These are phyloP conservation scores for Carettochelys insculpta DNA, from an alignment of 2,113 vertebrate genomes.

Conservation along the genomic window DNA sequence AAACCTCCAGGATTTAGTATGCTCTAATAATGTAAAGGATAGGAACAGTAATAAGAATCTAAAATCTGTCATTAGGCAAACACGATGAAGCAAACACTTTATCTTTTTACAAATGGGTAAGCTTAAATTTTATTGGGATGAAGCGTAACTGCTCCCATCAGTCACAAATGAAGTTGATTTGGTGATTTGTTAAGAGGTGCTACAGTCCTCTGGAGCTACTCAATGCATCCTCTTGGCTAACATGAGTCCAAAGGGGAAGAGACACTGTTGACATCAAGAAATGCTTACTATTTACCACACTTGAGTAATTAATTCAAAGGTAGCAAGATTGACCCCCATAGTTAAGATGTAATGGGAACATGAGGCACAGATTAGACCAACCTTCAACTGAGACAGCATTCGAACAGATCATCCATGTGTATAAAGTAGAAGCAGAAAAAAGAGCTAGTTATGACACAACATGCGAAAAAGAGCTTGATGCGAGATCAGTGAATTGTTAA, in stretches of 20 bases:
- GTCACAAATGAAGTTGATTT: conserved; percentile 3
- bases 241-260: background rate
- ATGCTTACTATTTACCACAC: background rate
- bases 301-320: background rate
- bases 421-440: background rate
- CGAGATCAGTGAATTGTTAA: background rate
- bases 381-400: background rate
- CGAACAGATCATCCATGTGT: background rate
- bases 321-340: background rate
- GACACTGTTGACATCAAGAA: background rate
- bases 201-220: background rate
- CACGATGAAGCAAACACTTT: conserved; percentile 45
- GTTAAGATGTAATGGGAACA: background rate
- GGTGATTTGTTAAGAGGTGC: background rate
- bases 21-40: conserved; percentile 51
- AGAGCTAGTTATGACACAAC: background rate
- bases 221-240: background rate
- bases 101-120: conserved; percentile 57
- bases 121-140: conserved; percentile 54
- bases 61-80: conserved; percentile 63
- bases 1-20: conserved; percentile 57
- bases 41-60: conserved; percentile 53
- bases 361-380: background rate
- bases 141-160: conserved; percentile 17
- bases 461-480: background rate